Evolutionary conservation across 2,888 invertebrate genomes (phyloP), one percentile per base, ranked within the genome.

Genomic region (Scrobipalpa atriplicella): DNA sequence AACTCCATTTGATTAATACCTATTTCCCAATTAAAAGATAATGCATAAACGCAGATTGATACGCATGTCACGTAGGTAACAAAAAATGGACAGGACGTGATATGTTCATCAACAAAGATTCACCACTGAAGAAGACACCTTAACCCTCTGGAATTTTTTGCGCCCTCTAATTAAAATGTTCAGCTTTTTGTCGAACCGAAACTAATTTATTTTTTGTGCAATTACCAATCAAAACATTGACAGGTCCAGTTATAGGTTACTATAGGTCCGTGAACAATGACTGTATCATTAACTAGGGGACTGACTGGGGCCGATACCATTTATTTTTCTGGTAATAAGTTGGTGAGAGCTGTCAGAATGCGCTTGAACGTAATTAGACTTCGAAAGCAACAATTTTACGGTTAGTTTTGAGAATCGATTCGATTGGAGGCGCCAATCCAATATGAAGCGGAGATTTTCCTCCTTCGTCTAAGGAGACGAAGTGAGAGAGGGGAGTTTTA

Each of bases 121-220:
- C 11, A 19, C 16, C 13, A 18, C 18, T 10, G 41, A 62, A 41
- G 62, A 47, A 43, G n/a, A 62, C 5, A 19, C 19, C 29, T 29
- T 21, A 11, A 62, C 47, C 16, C 62, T 43, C 47, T 7, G 47
- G 9, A 47, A 39, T 21, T 77, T 82, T 77, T 84, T 79, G 75
- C 72, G 68, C 72, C 76, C 80, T 77, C 80, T 88, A 89, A 90
- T 89, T 88, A 89, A 82, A 84, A 81, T 80, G 85, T 90, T 83
- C 83, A 73, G 68, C 77, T 89, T 89, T 90, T 89, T 89, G 82
- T 75, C 72, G 71, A 68, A 70, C 69, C 73, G 75, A 85, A 89
- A 85, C 81, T 87, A 86, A 90, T 90, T 88, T 86, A 85, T 86
- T 90, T 90, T 89, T 89, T 89, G 80, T 66, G 70, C 62, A 68